phyloP scores from a whole-genome alignment of 1,140 invertebrate genomes.

The Lucilia sericata region DNA sequence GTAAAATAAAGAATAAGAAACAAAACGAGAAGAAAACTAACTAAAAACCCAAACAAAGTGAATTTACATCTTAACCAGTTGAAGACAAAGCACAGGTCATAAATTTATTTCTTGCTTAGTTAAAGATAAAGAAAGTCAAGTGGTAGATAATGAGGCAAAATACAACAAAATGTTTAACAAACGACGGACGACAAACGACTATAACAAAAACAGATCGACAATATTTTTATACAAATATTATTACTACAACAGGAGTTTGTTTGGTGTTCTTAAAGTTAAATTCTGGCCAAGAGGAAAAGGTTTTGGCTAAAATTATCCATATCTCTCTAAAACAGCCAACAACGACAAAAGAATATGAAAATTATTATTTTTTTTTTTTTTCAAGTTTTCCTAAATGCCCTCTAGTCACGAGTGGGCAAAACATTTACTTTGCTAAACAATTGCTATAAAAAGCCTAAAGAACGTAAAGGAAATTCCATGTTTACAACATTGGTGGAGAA shows the following conservation, averaged over 20 bases:
- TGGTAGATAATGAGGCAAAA: slow-evolving; percentile 7
- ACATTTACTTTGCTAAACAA: neutral
- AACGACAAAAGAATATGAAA: neutral
- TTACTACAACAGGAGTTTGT: too few species aligned
- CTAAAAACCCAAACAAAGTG: neutral
- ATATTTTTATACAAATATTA: neutral
- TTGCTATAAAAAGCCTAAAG: neutral
- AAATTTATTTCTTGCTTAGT: neutral
- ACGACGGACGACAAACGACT: neutral
- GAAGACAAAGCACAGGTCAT: slow-evolving; percentile 22
- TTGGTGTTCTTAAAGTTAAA: too few species aligned
- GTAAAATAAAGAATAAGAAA: neutral
- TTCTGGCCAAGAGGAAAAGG: too few species aligned
- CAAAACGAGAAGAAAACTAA: neutral
- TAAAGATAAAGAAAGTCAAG: slow-evolving; percentile 22
- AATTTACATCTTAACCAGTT: slow-evolving; percentile 24
- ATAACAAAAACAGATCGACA: neutral
- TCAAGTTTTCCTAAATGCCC: neutral
- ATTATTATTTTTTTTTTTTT: neutral
- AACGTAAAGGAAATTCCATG: neutral
- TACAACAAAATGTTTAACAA: neutral
- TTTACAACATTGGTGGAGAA: neutral
- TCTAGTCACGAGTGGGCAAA: slow-evolving; percentile 4
- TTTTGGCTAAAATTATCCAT: too few species aligned
- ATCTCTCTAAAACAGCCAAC: neutral